Percentiles rank a stretch among this genome's conserved stretches.
phyloP scores from a whole-genome alignment of 2,888 invertebrate genomes.

The Synanthedon formicaeformis region DNA sequence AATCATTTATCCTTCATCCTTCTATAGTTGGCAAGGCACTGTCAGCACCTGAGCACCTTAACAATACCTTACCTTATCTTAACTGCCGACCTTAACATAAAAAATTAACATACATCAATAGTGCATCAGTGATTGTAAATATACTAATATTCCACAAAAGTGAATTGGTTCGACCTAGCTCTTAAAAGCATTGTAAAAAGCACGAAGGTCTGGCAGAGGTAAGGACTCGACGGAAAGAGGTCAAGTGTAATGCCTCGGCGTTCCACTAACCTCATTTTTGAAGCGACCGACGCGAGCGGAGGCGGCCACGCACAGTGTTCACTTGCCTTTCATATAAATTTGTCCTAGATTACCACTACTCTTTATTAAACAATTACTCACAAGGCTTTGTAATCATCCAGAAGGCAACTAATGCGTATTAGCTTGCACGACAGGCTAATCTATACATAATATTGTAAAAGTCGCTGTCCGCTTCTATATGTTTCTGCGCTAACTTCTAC shows the following conservation, averaged over 20 bases:
- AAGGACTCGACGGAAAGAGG: slow-evolving; percentile 67
- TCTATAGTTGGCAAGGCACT: no score
- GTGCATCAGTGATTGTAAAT: no score
- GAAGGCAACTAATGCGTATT: no score
- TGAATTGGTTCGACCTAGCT: slow-evolving; percentile 68
- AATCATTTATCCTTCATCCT: no score
- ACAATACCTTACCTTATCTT: no score
- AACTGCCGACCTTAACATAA: no score
- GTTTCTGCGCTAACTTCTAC: no score
- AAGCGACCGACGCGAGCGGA: slow-evolving; percentile 32
- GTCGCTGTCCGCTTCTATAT: no score
- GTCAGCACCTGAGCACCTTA: no score
- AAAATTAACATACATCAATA: no score
- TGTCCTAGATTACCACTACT: slow-evolving; percentile 28
- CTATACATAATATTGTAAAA: no score
- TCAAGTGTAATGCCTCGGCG: slow-evolving; percentile 68
- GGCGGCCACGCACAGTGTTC: slow-evolving; percentile 29
- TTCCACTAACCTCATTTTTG: slow-evolving; percentile 68
- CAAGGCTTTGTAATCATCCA: not conserved
- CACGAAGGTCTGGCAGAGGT: slow-evolving; percentile 69
- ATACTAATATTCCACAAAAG: slow-evolving; percentile 37
- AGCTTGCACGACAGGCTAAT: no score
- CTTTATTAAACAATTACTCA: not conserved
- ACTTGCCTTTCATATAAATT: slow-evolving; percentile 52
- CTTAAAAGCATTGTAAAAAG: slow-evolving; percentile 67